phyloP scores from a whole-genome alignment of 2,888 invertebrate genomes.

The Belgica antarctica region DNA sequence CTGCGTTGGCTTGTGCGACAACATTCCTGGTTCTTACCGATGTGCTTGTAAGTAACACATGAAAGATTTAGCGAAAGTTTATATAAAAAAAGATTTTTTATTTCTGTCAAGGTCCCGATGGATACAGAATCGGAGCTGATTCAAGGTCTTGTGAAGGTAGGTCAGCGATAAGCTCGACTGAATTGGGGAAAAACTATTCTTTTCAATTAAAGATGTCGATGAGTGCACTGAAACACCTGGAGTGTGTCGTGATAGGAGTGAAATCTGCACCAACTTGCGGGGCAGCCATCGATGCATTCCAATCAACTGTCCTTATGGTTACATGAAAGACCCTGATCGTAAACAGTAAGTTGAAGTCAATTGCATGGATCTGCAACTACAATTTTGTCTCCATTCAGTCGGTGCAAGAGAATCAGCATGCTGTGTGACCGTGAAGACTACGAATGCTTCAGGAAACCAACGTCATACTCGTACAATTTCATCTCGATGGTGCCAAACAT shows the following conservation, averaged over 20 bases:
- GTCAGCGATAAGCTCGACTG: slow-evolving; percentile 5
- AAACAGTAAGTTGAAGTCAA: slow-evolving; percentile 69
- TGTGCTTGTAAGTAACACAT: no score
- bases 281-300: slow-evolving; percentile 85
- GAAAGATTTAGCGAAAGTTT: no score
- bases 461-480: slow-evolving; percentile 89
- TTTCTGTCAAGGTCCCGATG: slow-evolving; percentile 67
- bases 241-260: slow-evolving; percentile 61
- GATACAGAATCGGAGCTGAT: slow-evolving; percentile 73
- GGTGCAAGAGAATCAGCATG: slow-evolving; percentile 71
- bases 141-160: slow-evolving; percentile 79
- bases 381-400: slow-evolving; percentile 59
- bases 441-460: slow-evolving; percentile 74
- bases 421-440: slow-evolving; percentile 71
- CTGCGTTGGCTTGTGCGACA: slow-evolving; percentile 77
- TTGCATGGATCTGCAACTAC: no score
- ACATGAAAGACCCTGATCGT: slow-evolving; percentile 70
- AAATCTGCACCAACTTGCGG: slow-evolving; percentile 85
- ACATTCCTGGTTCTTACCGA: slow-evolving; percentile 80
- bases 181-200: no score
- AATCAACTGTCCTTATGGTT: slow-evolving; percentile 82
- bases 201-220: slow-evolving; percentile 61
- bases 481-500: slow-evolving; percentile 86
- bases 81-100: no score
- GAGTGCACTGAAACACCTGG: slow-evolving; percentile 60